Conservation (phyloP, 1,140 invertebrate genomes). For the Kradibia gibbosae region DNA sequence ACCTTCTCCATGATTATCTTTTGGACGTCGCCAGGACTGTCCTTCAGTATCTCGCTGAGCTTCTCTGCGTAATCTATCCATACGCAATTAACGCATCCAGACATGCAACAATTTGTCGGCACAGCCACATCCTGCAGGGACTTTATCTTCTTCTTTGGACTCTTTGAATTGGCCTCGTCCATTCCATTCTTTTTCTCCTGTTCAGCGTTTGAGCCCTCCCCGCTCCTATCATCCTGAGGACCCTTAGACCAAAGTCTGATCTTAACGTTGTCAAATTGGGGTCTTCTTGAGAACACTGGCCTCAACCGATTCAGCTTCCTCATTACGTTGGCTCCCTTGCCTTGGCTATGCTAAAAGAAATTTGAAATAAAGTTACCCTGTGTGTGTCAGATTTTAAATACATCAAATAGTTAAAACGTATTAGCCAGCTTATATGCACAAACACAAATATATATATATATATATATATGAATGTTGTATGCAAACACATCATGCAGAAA, state of each 20-base stretch:
- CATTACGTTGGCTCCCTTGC: not conserved
- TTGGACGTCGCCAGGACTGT: slow-evolving; percentile 79
- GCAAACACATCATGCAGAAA: too few species aligned
- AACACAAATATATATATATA: too few species aligned
- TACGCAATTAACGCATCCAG: slow-evolving; percentile 95
- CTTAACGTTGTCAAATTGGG: not conserved
- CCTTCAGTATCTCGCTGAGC: slow-evolving; percentile 79
- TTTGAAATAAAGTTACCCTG: too few species aligned
- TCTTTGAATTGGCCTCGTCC: not conserved
- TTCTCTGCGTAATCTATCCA: slow-evolving; percentile 94
- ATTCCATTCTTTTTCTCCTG: slow-evolving; percentile 8
- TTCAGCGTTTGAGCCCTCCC: not conserved
- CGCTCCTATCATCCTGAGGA: not conserved
- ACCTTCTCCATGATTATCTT: slow-evolving; percentile 84
- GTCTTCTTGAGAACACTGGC: not conserved
- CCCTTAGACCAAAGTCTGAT: not conserved
- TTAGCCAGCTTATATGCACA: too few species aligned
- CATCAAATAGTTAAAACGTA: too few species aligned
- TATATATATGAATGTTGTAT: too few species aligned
- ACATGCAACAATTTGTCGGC: slow-evolving; percentile 92
- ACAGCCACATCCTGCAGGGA: slow-evolving; percentile 57
- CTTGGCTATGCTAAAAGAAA: not conserved
- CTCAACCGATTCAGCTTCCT: slow-evolving; percentile 16
- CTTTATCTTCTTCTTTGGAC: not conserved
- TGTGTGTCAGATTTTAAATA: not conserved